Conservation (phyloP, 2,113 vertebrate genomes). For the Triplophysa rosa region DNA sequence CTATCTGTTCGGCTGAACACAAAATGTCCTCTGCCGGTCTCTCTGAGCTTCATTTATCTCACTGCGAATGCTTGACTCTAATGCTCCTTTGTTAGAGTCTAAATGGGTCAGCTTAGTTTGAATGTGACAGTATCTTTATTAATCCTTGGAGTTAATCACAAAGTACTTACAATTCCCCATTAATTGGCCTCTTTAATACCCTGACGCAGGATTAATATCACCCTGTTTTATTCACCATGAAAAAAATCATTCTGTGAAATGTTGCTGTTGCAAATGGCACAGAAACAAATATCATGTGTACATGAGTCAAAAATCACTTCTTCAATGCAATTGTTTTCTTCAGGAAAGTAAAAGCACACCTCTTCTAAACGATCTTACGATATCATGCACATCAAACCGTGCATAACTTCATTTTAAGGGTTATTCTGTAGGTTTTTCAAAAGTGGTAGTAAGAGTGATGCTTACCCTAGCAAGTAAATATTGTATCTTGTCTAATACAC, state of each 20-base stretch:
- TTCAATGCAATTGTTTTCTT: too few species aligned
- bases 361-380: too few species aligned
- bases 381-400: too few species aligned
- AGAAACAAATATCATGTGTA: background rate
- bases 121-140: conserved; percentile 61
- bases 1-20: background rate
- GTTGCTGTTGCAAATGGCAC: background rate
- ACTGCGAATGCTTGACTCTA: background rate
- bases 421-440: too few species aligned
- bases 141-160: conserved; percentile 63
- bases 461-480: background rate
- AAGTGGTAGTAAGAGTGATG: too few species aligned
- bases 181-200: conserved; percentile 65
- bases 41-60: background rate
- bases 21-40: background rate
- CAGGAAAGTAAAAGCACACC: too few species aligned
- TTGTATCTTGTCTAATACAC: background rate
- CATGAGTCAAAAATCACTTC: too few species aligned
- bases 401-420: background rate
- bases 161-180: conserved; percentile 62
- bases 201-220: conserved; percentile 63
- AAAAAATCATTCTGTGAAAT: conserved; percentile 55
- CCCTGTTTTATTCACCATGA: conserved; percentile 61
- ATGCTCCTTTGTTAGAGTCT: conserved; percentile 8
- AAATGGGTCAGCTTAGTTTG: conserved; percentile 55